phyloP scores from a whole-genome alignment of 2,797 vertebrate species.

The Smutsia temminckii region DNA sequence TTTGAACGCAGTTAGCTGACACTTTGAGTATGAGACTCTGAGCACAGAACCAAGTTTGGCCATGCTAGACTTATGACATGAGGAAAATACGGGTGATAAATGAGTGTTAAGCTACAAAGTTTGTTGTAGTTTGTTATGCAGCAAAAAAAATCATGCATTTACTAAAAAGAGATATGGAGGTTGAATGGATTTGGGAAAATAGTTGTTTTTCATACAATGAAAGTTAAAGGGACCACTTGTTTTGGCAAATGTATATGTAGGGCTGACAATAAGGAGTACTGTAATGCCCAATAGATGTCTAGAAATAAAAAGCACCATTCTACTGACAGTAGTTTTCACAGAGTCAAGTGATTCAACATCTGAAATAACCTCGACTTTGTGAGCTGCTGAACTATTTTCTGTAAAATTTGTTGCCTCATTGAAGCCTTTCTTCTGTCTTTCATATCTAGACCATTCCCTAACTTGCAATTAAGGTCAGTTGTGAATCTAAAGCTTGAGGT shows the following conservation, averaged over 20 bases:
- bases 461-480: neutral
- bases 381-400: conserved; percentile 14
- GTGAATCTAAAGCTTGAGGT: neutral
- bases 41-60: neutral
- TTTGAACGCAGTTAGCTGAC: neutral
- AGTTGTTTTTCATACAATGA: conserved; percentile 1
- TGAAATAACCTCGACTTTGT: conserved; percentile 54
- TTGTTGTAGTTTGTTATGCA: neutral
- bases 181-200: neutral
- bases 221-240: conserved; percentile 18
- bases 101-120: neutral
- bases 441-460: neutral
- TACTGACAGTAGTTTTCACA: conserved; percentile 41
- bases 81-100: neutral
- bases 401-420: conserved; percentile 16
- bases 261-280: neutral
- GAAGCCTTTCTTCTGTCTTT: conserved; percentile 14
- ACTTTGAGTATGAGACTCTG: neutral
- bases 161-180: neutral
- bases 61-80: neutral
- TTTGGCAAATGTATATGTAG: neutral
- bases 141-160: neutral
- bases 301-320: conserved; percentile 58
- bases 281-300: neutral
- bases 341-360: conserved; percentile 51